Base-by-base conservation (phyloP, 2,113 vertebrate genomes). In the Cheilinus undulatus region DNA sequence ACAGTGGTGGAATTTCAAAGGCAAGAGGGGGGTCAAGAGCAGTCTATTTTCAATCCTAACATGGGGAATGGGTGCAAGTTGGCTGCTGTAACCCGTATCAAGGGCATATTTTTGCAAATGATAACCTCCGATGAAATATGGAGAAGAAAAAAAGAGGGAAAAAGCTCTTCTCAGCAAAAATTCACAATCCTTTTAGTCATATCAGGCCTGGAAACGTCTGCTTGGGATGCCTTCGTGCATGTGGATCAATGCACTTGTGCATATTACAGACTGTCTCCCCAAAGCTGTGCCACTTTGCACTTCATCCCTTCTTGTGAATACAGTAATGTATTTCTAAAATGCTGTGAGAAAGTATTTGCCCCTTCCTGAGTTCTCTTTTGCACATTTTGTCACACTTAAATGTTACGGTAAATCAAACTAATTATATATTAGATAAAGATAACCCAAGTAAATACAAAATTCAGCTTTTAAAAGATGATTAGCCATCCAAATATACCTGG, bases 31-130 rank as follows among this genome's bases (percentile, higher is more conserved):
- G 91, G 91, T 93, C 91, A 92, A 75, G 78, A 89, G 83, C 80
- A 53, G 81, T 92, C 88, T 88, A 92, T 92, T 93, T 92, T 91
- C 64, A 82, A 89, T 83, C 78, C 75, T 86, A 85, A 83, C 86
- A 66, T 80, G 72, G 84, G 84, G 75, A 87, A 85, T 70, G 78
- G 73, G 85, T 72, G 69, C 81, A 79, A 56, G 70, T 74, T 64
- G 77, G 73, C 68, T 72, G 83, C 62, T 80, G 58, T 73, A 91
- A 85, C 84, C 84, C 70, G 36, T 81, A 89, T 89, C 82, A 91
- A 92, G 87, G 86, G 62, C 76, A 78, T 49, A 15, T 58, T 87
- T 90, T 76, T 85, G 74, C 78, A 58, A 78, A 85, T 54, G 77
- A 89, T 90, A 91, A 89, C 88, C 88, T 87, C 71, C 68, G 69